Evolutionary conservation across 2,888 invertebrate genomes (phyloP), one percentile per base, ranked within the genome.

Genomic region (Amitus sp.): DNA sequence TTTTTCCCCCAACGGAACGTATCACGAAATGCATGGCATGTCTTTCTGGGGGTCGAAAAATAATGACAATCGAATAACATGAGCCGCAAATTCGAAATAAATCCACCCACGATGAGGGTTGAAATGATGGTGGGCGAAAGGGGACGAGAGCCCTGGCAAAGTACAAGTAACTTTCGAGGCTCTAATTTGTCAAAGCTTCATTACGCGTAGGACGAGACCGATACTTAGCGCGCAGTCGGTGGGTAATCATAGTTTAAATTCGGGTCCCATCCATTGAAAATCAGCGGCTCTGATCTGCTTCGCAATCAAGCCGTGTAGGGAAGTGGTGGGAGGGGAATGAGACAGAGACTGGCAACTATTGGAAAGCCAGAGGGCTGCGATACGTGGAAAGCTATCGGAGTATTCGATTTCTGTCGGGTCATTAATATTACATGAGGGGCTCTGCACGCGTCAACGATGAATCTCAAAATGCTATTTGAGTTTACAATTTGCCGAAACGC

Each of bases 221-320:
- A 77, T 81, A 80, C 80, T 81, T 81, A 78, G 68, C 73, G 67
- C 73, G 66, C 66, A 62, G 46, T 40, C 65, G 68, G 66, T 68
- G 69, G 70, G 71, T 77, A 82, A 82, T 82, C 79, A 81, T 82
- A 80, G 82, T 81, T 82, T 82, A 82, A 82, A 82, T 80, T 80
- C 78, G 79, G 75, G 73, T 79, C 73, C 76, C 77, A 77, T 76
- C 80, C 77, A 82, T 81, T 82, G 81, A 80, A 81, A 82, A 82
- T 82, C 81, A 82, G 79, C 76, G 78, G 78, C 76, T 78, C 73
- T 74, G 73, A 75, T 74, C 73, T 71, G 78, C 72, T 74, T 78
- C 72, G 75, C 80, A 78, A 78, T 78, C 78, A 76, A 76, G 74
- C 75, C 77, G 73, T 62, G 53, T 57, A 45, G 48, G 62, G 68